These are phyloP conservation scores for Esox niger DNA, from an alignment of 2,113 vertebrate species.

Conservation along the genomic window DNA sequence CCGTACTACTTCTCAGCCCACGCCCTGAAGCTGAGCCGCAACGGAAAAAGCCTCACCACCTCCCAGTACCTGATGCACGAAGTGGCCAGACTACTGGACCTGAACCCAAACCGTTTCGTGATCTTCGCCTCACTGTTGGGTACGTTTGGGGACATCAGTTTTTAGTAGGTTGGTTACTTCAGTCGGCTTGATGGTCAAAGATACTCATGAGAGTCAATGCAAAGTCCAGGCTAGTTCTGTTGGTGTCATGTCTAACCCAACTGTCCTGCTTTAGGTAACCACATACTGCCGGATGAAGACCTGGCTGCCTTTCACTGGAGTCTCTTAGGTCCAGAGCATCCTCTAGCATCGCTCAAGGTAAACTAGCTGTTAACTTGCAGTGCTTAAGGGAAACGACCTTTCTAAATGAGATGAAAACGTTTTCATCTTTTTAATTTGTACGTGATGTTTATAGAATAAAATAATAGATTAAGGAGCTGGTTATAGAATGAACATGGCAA, in stretches of 20 bases:
- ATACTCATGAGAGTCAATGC: too few species aligned
- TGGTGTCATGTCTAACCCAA: slow-evolving; percentile 32
- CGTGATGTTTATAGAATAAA: too few species aligned
- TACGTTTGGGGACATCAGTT: slow-evolving; percentile 54
- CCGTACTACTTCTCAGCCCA: slow-evolving; percentile 95
- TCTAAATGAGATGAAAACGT: not conserved
- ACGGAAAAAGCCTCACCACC: slow-evolving; percentile 94
- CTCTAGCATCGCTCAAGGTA: slow-evolving; percentile 37
- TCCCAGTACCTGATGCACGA: slow-evolving; percentile 97
- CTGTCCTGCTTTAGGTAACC: slow-evolving; percentile 81
- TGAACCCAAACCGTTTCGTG: slow-evolving; percentile 90
- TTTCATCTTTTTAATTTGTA: too few species aligned
- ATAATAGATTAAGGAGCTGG: too few species aligned
- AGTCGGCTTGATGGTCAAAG: not conserved
- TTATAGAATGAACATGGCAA: too few species aligned
- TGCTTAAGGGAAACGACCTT: too few species aligned
- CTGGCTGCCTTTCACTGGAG: slow-evolving; percentile 98
- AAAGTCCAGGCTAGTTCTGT: not conserved
- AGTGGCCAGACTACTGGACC: slow-evolving; percentile 93
- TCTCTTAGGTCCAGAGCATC: slow-evolving; percentile 95
- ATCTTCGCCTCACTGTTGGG: slow-evolving; percentile 96
- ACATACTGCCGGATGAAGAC: slow-evolving; percentile 98
- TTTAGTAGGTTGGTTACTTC: not conserved
- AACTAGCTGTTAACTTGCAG: too few species aligned
- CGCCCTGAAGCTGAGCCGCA: slow-evolving; percentile 94